Evolutionary conservation across 2,113 vertebrate genomes (phyloP).

Genomic region (Paedocypris sp.): DNA sequence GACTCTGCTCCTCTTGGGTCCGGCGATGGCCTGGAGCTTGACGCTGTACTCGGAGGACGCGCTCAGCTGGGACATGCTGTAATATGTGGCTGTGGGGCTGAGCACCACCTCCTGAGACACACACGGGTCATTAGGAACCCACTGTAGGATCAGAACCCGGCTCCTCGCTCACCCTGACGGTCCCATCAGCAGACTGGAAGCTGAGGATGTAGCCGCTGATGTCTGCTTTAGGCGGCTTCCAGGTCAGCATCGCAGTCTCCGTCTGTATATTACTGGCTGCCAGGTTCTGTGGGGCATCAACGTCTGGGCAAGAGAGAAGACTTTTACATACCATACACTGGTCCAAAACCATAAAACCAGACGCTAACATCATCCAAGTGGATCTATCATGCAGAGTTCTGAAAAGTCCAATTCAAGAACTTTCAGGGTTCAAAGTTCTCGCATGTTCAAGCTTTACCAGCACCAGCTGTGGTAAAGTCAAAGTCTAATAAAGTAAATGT

Average conservation of each 20-base stretch:
- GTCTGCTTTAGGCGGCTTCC: conserved; percentile 76
- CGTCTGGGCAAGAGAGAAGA: conserved; percentile 54
- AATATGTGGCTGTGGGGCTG: conserved; percentile 73
- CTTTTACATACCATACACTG: not conserved
- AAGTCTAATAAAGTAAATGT: no score
- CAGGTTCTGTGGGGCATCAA: conserved; percentile 81
- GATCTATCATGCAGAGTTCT: no score
- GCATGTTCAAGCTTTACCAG: no score
- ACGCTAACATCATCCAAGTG: no score
- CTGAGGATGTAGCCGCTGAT: conserved; percentile 84
- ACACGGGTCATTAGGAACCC: not conserved
- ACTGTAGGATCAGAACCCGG: no score
- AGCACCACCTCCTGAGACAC: conserved; percentile 73
- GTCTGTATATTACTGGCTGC: conserved; percentile 76
- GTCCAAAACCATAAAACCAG: no score
- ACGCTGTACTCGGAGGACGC: conserved; percentile 77
- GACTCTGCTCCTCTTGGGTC: conserved; percentile 69
- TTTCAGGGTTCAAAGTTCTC: no score
- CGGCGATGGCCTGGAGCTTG: conserved; percentile 74
- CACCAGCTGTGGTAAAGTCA: no score
- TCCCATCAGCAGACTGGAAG: conserved; percentile 75
- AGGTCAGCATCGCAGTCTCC: conserved; percentile 75
- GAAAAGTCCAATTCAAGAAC: no score
- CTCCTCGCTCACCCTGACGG: conserved; percentile 63
- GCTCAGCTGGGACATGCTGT: conserved; percentile 74